phyloP scores from a whole-genome alignment of 2,888 invertebrate genomes.

The Nephrocerus scutellatus region DNA sequence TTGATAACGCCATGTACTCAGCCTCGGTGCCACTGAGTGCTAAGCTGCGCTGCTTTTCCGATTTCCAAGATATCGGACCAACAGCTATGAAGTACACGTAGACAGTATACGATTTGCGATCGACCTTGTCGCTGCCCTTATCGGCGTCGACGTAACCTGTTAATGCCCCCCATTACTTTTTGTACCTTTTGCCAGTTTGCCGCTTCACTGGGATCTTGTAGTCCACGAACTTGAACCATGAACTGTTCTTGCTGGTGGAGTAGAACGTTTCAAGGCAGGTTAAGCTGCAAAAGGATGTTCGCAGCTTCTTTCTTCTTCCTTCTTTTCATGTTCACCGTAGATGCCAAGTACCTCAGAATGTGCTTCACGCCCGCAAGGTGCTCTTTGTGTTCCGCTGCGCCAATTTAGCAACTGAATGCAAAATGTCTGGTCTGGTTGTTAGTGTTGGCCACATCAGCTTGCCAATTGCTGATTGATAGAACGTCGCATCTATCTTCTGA shows the following conservation, averaged over 20 bases:
- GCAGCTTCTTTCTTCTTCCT: too few species aligned
- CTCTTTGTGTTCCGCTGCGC: constrained; percentile 6
- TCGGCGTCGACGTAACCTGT: constrained; percentile 20
- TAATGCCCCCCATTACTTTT: constrained; percentile 7
- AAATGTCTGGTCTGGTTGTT: too few species aligned
- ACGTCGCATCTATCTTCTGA: not conserved
- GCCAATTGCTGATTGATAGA: constrained; percentile 8
- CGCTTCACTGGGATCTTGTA: constrained; percentile 5
- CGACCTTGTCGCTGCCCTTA: constrained; percentile 16
- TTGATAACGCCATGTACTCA: constrained; percentile 17
- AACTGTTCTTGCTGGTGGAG: constrained; percentile 3
- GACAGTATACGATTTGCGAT: constrained; percentile 8
- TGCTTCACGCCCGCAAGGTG: constrained; percentile 6
- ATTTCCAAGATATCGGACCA: constrained; percentile 15
- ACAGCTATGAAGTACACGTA: constrained; percentile 10
- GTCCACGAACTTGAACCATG: too few species aligned
- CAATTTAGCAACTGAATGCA: too few species aligned
- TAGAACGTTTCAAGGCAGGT: constrained; percentile 7
- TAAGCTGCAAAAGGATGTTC: constrained; percentile 6
- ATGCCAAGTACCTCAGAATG: constrained; percentile 4
- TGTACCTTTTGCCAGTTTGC: constrained; percentile 11
- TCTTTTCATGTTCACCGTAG: constrained; percentile 3
- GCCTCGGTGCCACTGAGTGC: constrained; percentile 19
- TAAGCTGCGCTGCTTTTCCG: constrained; percentile 16
- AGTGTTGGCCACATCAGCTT: too few species aligned